Evolutionary conservation across 2,113 vertebrate species (phyloP).

Genomic region (Genyomyrus donnyi): DNA sequence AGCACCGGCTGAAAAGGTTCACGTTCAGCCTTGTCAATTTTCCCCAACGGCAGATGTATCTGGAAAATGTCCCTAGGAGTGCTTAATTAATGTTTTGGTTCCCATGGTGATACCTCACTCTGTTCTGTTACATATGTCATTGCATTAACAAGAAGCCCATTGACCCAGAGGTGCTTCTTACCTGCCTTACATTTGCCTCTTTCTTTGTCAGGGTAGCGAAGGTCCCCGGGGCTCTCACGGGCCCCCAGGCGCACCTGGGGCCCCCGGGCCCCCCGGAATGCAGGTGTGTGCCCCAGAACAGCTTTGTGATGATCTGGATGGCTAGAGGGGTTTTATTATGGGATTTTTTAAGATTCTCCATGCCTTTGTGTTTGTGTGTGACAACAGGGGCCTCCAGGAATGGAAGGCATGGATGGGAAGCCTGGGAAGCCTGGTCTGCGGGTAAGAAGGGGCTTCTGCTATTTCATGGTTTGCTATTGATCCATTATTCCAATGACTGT

Average conservation of each 20-base stretch:
- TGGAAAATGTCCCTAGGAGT: background rate
- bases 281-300: slow-evolving; percentile 51
- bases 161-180: background rate
- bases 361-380: slow-evolving; percentile 10
- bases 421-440: slow-evolving; percentile 79
- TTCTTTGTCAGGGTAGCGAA: slow-evolving; percentile 67
- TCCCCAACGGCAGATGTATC: background rate
- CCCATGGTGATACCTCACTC: background rate
- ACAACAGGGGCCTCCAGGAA: slow-evolving; percentile 75
- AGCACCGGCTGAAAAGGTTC: slow-evolving; percentile 77
- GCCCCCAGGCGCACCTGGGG: slow-evolving; percentile 54
- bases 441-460: slow-evolving; percentile 54
- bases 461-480: background rate
- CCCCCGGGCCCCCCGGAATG: slow-evolving; percentile 72
- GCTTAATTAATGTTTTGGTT: background rate
- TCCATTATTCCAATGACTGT: background rate
- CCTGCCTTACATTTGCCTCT: background rate
- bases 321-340: background rate
- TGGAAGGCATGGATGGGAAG: slow-evolving; percentile 87
- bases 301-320: background rate
- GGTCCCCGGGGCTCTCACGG: slow-evolving; percentile 73
- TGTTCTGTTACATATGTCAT: background rate
- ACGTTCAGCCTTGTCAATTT: slow-evolving; percentile 6
- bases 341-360: background rate
- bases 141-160: background rate